Conservation (phyloP, 2,888 invertebrate species). For the Platerodrilus igneus region DNA sequence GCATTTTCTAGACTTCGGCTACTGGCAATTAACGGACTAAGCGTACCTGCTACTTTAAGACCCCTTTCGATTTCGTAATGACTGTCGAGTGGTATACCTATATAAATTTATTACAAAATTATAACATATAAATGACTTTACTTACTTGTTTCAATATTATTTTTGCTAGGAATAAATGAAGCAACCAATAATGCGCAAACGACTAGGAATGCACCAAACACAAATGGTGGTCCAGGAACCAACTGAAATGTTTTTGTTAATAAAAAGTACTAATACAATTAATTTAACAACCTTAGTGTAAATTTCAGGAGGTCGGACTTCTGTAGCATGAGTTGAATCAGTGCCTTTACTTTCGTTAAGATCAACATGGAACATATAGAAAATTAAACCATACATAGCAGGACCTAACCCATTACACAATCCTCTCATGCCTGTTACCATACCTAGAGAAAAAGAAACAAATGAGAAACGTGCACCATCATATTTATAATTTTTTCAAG, state of each 20-base stretch:
- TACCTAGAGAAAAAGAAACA: conserved; percentile 61
- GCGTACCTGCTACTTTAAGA: conserved; percentile 68
- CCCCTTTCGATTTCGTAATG: conserved; percentile 79
- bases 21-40: conserved; percentile 70
- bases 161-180: conserved; percentile 65
- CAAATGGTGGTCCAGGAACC: conserved; percentile 97
- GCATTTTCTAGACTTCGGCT: conserved; percentile 40
- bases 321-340: conserved; percentile 50
- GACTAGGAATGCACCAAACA: conserved; percentile 94
- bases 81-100: conserved; percentile 65
- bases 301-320: conserved; percentile 49
- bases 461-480: too few relatives aligned
- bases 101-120: neutral
- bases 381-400: conserved; percentile 97
- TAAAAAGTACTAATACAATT: too few relatives aligned
- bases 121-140: conserved; percentile 40
- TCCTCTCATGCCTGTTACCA: conserved; percentile 98
- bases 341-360: conserved; percentile 69
- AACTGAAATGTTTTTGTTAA: too few relatives aligned
- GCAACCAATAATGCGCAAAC: conserved; percentile 92
- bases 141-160: conserved; percentile 58
- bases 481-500: neutral
- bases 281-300: conserved; percentile 56
- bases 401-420: conserved; percentile 97
- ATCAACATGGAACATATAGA: conserved; percentile 98